phyloP scores from a whole-genome alignment of 2,113 vertebrate genomes.

The Isurus oxyrinchus region DNA sequence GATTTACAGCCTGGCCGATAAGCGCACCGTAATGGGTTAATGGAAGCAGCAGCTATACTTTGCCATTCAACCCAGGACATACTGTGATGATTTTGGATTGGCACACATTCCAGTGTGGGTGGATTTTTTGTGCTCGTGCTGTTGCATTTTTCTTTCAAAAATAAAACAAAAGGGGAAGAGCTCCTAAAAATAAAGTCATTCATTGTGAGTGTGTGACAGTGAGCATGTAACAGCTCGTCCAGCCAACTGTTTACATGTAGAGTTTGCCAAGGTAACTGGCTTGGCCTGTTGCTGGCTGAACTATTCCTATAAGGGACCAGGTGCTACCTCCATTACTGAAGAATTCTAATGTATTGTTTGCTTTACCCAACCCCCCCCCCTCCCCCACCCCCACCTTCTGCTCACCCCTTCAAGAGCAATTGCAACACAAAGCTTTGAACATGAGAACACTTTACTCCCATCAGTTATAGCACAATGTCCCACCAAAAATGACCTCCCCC shows the following conservation, averaged over 20 bases:
- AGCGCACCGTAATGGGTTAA: neutral
- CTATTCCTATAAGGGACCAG: neutral
- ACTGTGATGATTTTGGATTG: neutral
- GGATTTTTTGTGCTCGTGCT: neutral
- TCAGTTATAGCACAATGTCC: neutral
- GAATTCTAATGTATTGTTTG: neutral
- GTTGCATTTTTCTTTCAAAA: neutral
- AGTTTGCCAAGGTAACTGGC: constrained; percentile 1
- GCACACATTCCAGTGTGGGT: neutral
- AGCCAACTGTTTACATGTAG: neutral
- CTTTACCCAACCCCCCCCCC: neutral
- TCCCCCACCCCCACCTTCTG: neutral
- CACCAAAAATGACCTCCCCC: neutral
- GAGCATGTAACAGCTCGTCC: constrained; percentile 14
- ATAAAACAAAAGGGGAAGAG: neutral
- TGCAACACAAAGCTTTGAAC: neutral
- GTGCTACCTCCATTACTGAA: constrained; percentile 22
- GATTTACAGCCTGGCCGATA: too few relatives aligned
- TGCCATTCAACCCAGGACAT: neutral
- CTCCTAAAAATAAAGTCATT: neutral
- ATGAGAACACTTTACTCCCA: neutral
- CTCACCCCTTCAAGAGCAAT: neutral
- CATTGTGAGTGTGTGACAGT: neutral
- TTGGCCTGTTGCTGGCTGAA: neutral
- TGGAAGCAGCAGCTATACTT: neutral